phyloP scores from a whole-genome alignment of 23 tunicate genomes.

The Trididemnum miniatum region DNA sequence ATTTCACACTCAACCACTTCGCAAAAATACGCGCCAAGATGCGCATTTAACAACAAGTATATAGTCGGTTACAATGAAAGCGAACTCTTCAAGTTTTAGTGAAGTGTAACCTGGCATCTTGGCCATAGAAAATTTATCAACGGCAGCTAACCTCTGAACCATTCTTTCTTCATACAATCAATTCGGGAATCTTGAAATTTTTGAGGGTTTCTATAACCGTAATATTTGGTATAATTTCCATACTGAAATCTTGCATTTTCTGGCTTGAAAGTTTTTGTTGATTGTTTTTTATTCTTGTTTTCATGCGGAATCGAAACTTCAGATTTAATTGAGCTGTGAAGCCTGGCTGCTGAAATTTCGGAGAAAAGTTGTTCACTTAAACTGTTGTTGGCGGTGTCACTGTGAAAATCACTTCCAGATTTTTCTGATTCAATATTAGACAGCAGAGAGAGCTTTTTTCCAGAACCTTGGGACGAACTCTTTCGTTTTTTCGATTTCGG shows the following conservation, averaged over 20 bases:
- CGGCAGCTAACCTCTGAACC: constrained; percentile 84
- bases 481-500: constrained; percentile 52
- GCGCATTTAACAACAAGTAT: too few species aligned
- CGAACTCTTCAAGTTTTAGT: too few species aligned
- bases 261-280: constrained; percentile 20
- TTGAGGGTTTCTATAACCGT: constrained; percentile 89
- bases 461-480: constrained; percentile 8
- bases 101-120: too few species aligned
- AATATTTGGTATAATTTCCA: constrained; percentile 92
- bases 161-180: constrained; percentile 78
- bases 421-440: neutral
- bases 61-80: too few species aligned
- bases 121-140: too few species aligned
- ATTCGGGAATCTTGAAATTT: constrained; percentile 87
- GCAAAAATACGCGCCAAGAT: too few species aligned
- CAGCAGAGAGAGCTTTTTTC: neutral
- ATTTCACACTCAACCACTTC: too few species aligned
- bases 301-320: neutral
- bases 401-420: neutral
- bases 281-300: neutral
- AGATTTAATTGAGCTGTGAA: constrained; percentile 2
- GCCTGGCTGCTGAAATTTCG: constrained; percentile 17
- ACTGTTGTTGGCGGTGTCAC: neutral
- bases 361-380: neutral
- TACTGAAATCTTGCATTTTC: constrained; percentile 67